Base-by-base conservation (phyloP, 2,888 invertebrate species). In the Aquatica leii region DNA sequence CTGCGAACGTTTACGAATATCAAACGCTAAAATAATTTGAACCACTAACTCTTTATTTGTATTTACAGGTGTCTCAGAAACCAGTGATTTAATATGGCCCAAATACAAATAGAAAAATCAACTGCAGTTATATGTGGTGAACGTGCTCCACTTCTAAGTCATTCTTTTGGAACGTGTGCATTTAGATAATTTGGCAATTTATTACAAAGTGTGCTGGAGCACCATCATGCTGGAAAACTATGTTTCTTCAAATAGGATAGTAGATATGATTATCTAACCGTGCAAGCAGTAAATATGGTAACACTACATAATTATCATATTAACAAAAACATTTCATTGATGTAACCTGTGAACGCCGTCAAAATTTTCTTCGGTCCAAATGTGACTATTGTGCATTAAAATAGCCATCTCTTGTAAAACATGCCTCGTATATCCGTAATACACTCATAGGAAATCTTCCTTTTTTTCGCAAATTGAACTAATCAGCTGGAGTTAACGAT, bases 91-190 rank as follows among this genome's bases (percentile, higher is more conserved):
- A 41, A 54, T 54, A 24, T 31, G 31, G 15, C 43, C 41, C 54
- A 54, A 41, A 54, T 41, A 41, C 21, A 37, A 37, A 37, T 9
- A 31, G 5, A 53, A 40, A 53, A 40, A 53, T 53, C 18, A 21
- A 50, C 9, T 12, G 21, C 21, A 50, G 34, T 51, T 6, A 51
- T 53, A 53, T 37, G 37, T 53, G 53, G 37, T 14, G 37, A 53
- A 18, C 37, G 53, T 15, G 34, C 34, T 9, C 18, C 11, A 11
- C 51, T 51, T 24, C 34, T 12, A 6, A 51, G 20, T 24, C n/a
- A 50, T 21, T 24, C n/a, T 2, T 50, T 31, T 20, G 12, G 24
- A 20, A 24, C 20, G 11, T 50, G 50, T 51, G 21, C 21, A 48
- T 20, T 20, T 20, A 48, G 9, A 48, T 48, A 48, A 48, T 20